These are phyloP conservation scores for Parnassius apollo DNA, from an alignment of 2,888 invertebrate species.

Conservation along the genomic window DNA sequence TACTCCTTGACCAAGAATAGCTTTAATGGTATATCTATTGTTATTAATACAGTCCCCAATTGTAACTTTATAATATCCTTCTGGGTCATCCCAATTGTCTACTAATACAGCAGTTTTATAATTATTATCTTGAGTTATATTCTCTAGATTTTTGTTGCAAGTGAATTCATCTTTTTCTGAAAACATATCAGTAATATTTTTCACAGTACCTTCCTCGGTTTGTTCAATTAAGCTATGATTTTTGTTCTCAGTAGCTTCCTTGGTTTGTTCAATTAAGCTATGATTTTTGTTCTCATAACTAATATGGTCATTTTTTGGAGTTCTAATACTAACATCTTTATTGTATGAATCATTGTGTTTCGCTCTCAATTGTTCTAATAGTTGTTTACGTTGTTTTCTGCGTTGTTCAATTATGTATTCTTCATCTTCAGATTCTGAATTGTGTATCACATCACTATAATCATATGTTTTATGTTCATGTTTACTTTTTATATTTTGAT, in stretches of 20 bases:
- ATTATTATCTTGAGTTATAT: conserved; percentile 46
- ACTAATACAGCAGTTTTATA: conserved; percentile 92
- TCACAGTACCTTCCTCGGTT: conserved; percentile 50
- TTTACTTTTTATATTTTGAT: conserved; percentile 8
- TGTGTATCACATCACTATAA: conserved; percentile 78
- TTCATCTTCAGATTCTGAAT: conserved; percentile 89
- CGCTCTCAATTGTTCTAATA: conserved; percentile 82
- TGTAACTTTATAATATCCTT: conserved; percentile 97
- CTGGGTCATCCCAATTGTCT: conserved; percentile 99
- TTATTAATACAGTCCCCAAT: conserved; percentile 92
- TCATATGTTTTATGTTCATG: conserved; percentile 54
- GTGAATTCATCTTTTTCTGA: conserved; percentile 94
- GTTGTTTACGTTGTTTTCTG: conserved; percentile 91
- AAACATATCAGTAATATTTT: conserved; percentile 91
- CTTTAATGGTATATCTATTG: conserved; percentile 94
- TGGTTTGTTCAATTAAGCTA: conserved; percentile 53
- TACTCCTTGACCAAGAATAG: conserved; percentile 98
- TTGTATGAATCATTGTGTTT: conserved; percentile 32
- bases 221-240: conserved; percentile 40
- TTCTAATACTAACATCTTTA: conserved; percentile 30
- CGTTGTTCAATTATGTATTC: conserved; percentile 94
- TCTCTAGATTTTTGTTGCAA: conserved; percentile 73
- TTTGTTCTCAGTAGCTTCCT: conserved; percentile 41
- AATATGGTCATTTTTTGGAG: conserved; percentile 23
- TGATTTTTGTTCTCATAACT: conserved; percentile 37